Conservation (phyloP, 1,140 invertebrate genomes). For the Drosophila watanabei region DNA sequence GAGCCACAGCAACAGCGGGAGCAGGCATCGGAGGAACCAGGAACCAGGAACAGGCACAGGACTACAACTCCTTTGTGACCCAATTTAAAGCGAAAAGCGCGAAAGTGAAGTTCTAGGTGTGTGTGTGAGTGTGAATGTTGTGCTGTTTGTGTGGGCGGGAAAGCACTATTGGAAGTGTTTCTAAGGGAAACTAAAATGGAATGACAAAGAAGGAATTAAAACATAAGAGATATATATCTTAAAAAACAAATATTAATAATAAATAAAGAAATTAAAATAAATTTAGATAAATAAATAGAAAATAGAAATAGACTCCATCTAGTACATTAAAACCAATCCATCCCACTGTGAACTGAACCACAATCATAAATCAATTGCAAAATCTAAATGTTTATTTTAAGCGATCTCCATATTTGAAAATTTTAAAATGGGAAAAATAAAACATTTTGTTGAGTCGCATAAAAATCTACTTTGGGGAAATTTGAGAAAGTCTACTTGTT, state of each 20-base stretch:
- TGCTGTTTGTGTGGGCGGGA: not conserved
- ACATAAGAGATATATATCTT: not conserved
- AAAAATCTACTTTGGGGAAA: not conserved
- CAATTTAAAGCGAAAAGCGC: slow-evolving; percentile 61
- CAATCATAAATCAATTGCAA: not conserved
- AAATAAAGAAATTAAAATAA: not conserved
- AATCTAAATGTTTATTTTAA: not conserved
- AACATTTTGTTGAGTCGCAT: not conserved
- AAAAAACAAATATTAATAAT: not conserved
- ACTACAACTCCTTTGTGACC: slow-evolving; percentile 55
- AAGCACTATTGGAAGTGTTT: not conserved
- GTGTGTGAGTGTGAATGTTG: not conserved
- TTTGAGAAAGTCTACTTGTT: not conserved
- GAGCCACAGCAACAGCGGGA: slow-evolving; percentile 9
- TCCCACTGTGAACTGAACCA: not conserved
- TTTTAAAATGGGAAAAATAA: not conserved
- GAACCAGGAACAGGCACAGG: slow-evolving; percentile 22
- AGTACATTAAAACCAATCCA: not conserved
- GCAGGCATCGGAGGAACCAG: slow-evolving; percentile 13
- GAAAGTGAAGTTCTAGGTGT: slow-evolving; percentile 57
- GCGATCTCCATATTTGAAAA: not conserved
- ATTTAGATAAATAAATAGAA: not conserved
- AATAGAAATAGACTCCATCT: not conserved
- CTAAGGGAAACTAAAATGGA: not conserved
- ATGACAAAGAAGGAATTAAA: not conserved